Evolutionary conservation across 2,888 invertebrate genomes (phyloP), one percentile per base, ranked within the genome.

Genomic region (Eupithecia tripunctaria): DNA sequence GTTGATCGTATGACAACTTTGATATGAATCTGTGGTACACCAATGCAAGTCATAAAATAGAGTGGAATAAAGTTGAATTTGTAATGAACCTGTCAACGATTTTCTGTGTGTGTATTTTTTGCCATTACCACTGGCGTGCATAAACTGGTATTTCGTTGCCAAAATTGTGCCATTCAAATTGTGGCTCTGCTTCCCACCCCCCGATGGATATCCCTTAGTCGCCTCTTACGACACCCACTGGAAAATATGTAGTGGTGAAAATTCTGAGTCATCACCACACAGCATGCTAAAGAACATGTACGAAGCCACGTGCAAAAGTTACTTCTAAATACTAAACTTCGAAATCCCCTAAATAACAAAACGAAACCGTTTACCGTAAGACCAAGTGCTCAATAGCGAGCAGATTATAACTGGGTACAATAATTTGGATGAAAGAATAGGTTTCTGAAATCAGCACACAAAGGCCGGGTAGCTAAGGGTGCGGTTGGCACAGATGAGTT

Each of bases 371-470:
- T 73, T 41, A 41, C 70, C 56, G 32, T 41, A 65, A 74, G 67
- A 71, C 38, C 47, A 60, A 70, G 47, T 51, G 47, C 67, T 65
- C 56, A 67, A 67, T 64, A 62, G 7, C 43, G 63, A 67, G 70
- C 67, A 67, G 75, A 75, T 75, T 72, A 70, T 69, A 71, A 75
- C 72, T 72, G 72, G 38, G 74, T 72, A 62, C 67, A 77, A 81
- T 79, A 78, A 79, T 79, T 81, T 80, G 73, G 74, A 80, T 79
- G 74, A 82, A 81, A 84, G 81, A 81, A 82, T 78, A 78, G 81
- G 72, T 81, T 77, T 77, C 81, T 68, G 80, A 82, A 81, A 79
- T 79, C 80, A 80, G 78, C 79, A 81, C 82, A 83, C 82, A 82
- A 82, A 79, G 81, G 76, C 73, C 47, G 79, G 76, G 70, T 75